Evolutionary conservation across 2,888 invertebrate species (phyloP), one percentile per base, ranked within the genome.

Genomic region (Sympetrum striolatum): DNA sequence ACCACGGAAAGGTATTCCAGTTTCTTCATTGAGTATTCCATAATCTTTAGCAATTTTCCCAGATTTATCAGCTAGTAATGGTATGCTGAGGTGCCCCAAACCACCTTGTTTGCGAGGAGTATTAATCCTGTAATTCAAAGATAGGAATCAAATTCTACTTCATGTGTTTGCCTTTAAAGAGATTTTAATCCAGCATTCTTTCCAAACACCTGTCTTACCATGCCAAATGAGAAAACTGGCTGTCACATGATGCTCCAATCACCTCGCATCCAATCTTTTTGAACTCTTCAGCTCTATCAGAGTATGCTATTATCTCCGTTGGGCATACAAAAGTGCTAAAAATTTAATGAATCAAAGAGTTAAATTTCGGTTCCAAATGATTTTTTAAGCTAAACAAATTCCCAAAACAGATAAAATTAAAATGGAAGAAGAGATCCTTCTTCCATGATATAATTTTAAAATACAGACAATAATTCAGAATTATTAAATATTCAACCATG

Each of bases 221-320:
- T 73, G 99, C 99, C 93, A 99, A 95, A 94, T 99, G 99, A 48
- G 97, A 97, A 95, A 98, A 99, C 94, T 99, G 98, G 90, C 98
- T 98, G 95, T 99, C 99, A 44, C 98, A 98, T 90, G 99, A 99
- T 91, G 97, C 98, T 91, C 96, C 99, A 92, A 99, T 95, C 14
- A 99, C 94, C 93, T 98, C 97, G 93, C 98, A 98, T 90, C 96
- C 96, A 92, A 98, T 97, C 93, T 97, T 96, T 91, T 96, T 95
- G 94, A 98, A 98, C 93, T 98, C 97, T 64, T 96, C 95, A 0
- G 96, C 96, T 91, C 97, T 96, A 92, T 99, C 99, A 2, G 98
- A 98, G 95, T 99, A 99, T 14, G 99, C 98, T 93, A 99, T 98
- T 93, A 99, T 99, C 95, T 99, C 99, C 10, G 99, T 98, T 79